These are phyloP conservation scores for Phortica okadai DNA, from an alignment of 2,888 invertebrate genomes.

Conservation along the genomic window DNA sequence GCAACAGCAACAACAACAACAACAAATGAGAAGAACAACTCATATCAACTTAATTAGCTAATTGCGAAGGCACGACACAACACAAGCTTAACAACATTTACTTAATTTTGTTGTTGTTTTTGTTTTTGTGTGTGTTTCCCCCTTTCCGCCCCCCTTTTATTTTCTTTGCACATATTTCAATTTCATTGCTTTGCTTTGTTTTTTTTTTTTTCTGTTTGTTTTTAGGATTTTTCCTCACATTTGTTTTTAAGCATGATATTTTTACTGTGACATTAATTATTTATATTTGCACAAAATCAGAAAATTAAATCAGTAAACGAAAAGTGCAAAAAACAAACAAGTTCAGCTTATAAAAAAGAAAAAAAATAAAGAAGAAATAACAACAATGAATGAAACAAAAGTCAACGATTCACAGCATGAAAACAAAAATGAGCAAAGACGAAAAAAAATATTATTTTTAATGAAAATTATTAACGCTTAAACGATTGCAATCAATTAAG, in stretches of 20 bases:
- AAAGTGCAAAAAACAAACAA: background rate
- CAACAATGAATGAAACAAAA: too few species aligned
- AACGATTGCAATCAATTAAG: too few species aligned
- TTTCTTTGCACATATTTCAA: background rate
- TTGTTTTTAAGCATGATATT: too few species aligned
- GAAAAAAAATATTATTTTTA: too few species aligned
- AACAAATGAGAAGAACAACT: background rate
- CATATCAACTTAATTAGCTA: background rate
- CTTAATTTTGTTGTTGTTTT: background rate
- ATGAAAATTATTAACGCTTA: too few species aligned
- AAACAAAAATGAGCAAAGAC: too few species aligned
- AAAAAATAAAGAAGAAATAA: too few species aligned
- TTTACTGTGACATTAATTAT: background rate
- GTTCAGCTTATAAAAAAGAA: too few species aligned
- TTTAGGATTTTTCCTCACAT: background rate
- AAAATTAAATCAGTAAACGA: background rate
- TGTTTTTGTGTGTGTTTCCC: background rate
- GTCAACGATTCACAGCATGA: too few species aligned
- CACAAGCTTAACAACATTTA: constrained; percentile 11
- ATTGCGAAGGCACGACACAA: background rate
- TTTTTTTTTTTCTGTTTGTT: background rate
- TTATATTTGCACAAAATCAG: background rate
- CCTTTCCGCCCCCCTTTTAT: background rate
- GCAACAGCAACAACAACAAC: background rate
- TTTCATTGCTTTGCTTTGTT: background rate